Evolutionary conservation across 2,797 vertebrate species (phyloP).

Genomic region (Galago senegalensis): DNA sequence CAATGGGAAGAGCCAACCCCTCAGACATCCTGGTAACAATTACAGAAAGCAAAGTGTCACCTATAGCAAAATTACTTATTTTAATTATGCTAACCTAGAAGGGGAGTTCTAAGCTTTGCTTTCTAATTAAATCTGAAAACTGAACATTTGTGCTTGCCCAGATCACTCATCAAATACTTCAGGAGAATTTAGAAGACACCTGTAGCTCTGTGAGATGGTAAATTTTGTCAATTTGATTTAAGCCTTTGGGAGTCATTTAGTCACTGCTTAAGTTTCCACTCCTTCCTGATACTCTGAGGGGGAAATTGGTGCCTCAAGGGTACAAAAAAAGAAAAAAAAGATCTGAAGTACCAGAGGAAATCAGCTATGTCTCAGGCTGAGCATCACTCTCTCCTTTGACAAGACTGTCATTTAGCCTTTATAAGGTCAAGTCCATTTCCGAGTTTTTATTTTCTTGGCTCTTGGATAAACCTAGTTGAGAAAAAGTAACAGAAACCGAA

Average conservation of each 20-base stretch:
- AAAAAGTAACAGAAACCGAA: constrained; percentile 9
- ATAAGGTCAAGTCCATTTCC: neutral
- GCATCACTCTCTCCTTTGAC: neutral
- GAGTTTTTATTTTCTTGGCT: neutral
- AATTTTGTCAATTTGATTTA: neutral
- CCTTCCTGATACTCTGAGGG: neutral
- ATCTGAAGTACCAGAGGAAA: neutral
- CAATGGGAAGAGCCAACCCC: neutral
- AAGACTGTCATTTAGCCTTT: neutral
- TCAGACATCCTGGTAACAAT: neutral
- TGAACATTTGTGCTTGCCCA: constrained; percentile 44
- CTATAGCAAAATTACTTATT: neutral
- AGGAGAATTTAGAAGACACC: neutral
- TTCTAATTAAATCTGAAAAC: constrained; percentile 56
- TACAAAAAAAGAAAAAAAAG: neutral
- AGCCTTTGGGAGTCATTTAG: neutral
- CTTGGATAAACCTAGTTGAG: neutral
- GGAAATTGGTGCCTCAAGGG: neutral
- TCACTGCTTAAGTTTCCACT: neutral
- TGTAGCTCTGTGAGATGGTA: neutral
- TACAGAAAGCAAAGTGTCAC: neutral
- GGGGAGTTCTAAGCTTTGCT: neutral
- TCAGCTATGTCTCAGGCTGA: neutral
- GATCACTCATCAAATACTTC: constrained; percentile 40
- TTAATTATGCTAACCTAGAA: neutral